phyloP scores from a whole-genome alignment of 2,113 vertebrate genomes.

The Phaethornis superciliosus region DNA sequence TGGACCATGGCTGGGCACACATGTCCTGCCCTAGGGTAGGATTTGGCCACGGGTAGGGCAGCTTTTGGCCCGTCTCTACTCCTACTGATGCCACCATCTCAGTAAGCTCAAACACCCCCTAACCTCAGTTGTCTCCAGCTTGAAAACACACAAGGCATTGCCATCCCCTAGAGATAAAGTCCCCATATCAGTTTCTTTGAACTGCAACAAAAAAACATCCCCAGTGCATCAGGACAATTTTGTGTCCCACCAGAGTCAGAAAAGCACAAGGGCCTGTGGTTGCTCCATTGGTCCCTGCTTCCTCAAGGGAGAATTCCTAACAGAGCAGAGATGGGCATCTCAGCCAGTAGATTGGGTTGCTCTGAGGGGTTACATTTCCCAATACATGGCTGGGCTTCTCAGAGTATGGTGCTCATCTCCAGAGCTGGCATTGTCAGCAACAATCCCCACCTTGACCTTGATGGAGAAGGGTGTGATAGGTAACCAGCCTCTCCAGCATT shows the following conservation, averaged over 20 bases:
- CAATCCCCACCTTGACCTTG: not conserved
- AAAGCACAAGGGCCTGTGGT: not conserved
- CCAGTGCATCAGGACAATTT: not conserved
- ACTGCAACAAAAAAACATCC: not conserved
- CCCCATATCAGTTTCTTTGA: not conserved
- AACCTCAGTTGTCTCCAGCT: not conserved
- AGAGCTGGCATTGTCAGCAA: not conserved
- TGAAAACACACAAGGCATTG: not conserved
- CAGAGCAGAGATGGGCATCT: not conserved
- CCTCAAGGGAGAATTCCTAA: not conserved
- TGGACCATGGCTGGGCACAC: not conserved
- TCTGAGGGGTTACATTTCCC: accelerated
- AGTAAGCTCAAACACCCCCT: not conserved
- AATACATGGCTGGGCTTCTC: not conserved
- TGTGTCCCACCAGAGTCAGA: not conserved
- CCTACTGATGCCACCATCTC: not conserved
- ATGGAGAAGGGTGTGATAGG: not conserved
- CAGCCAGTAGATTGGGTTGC: not conserved
- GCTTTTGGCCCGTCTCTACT: not conserved
- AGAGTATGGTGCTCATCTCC: not conserved
- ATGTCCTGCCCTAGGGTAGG: not conserved
- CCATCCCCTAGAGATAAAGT: not conserved
- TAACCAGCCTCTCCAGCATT: not conserved
- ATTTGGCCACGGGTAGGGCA: not conserved
- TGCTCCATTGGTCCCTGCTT: not conserved